Conservation (phyloP, 2,888 invertebrate genomes). For the Spatulosminthurus flaviceps region DNA sequence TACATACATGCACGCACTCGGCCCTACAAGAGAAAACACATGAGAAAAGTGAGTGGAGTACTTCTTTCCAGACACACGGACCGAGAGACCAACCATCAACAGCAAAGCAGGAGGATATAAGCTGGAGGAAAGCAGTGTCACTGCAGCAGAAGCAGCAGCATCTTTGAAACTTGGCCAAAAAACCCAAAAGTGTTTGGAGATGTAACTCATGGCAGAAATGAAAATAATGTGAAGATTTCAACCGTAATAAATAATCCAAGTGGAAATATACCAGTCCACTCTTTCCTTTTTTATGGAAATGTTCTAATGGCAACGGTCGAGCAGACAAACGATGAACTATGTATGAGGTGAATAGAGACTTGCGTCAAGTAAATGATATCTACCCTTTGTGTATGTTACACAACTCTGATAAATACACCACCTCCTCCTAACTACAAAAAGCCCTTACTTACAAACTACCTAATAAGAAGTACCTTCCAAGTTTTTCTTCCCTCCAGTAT, state of each 20-base stretch:
- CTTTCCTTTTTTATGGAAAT: conserved; percentile 39
- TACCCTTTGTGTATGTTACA: too few species aligned
- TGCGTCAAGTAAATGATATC: conserved; percentile 20
- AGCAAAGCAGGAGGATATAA: background rate
- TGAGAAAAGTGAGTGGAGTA: background rate
- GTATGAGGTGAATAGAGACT: conserved; percentile 10
- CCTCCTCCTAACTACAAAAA: too few species aligned
- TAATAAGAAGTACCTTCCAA: too few species aligned
- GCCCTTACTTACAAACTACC: too few species aligned
- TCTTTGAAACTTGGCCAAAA: conserved; percentile 21
- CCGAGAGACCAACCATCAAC: background rate
- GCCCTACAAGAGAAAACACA: background rate
- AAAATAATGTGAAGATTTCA: conserved; percentile 27
- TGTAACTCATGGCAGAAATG: conserved; percentile 23
- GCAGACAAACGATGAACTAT: conserved; percentile 32
- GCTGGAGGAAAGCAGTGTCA: background rate
- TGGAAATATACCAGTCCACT: conserved; percentile 28
- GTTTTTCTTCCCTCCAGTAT: too few species aligned
- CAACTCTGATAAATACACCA: too few species aligned
- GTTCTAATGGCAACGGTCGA: conserved; percentile 35
- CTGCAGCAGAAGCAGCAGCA: background rate
- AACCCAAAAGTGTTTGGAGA: conserved; percentile 6
- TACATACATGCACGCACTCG: background rate
- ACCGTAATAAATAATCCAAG: conserved; percentile 40
- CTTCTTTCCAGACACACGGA: background rate